Percentiles rank a stretch among this genome's conserved stretches.
Conservation (phyloP, 2,113 vertebrate species). For the Melanerpes formicivorus region DNA sequence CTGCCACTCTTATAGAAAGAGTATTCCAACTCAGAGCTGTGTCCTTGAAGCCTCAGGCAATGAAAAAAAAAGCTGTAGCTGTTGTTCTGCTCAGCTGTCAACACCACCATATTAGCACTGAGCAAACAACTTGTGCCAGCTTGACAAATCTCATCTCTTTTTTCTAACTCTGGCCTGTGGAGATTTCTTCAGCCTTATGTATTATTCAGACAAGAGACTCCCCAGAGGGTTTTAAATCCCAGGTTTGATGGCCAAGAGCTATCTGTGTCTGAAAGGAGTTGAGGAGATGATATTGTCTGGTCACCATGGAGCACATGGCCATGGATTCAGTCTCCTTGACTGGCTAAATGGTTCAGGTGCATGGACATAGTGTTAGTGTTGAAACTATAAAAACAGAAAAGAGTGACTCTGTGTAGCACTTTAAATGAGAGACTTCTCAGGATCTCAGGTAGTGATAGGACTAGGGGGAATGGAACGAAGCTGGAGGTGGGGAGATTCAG, state of each 20-base stretch:
- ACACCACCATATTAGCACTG: not conserved
- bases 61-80: not conserved
- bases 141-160: not conserved
- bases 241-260: not conserved
- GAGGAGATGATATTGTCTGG: not conserved
- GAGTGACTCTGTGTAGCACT: too few relatives aligned
- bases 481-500: too few relatives aligned
- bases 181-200: not conserved
- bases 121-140: constrained; percentile 1
- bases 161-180: not conserved
- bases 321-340: not conserved
- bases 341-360: not conserved
- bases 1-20: not conserved
- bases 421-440: too few relatives aligned
- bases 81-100: constrained; percentile 11
- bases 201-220: not conserved
- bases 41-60: not conserved
- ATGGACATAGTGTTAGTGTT: too few relatives aligned
- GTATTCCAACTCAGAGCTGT: not conserved
- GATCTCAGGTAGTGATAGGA: too few relatives aligned
- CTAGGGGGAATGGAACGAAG: too few relatives aligned
- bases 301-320: not conserved
- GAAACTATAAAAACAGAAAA: too few relatives aligned
- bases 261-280: not conserved
- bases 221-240: not conserved